Percentiles rank a stretch among this genome's conserved stretches.
These are phyloP conservation scores for Rotaria sp. DNA, from an alignment of 2,888 invertebrate genomes.

Conservation along the genomic window DNA sequence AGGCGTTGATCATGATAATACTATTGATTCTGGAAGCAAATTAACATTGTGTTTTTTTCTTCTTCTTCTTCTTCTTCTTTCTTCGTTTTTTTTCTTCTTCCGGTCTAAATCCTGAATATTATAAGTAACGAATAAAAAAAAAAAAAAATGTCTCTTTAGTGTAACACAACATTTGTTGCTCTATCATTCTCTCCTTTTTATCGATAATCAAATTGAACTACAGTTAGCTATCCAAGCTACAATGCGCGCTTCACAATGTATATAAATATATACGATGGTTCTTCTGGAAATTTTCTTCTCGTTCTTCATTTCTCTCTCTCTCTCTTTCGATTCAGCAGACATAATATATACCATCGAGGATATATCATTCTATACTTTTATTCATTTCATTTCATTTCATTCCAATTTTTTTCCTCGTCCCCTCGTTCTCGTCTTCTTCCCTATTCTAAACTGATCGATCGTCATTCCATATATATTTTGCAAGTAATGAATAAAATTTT, in stretches of 20 bases:
- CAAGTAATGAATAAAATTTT: not conserved
- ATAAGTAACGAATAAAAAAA: not conserved
- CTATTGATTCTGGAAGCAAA: not conserved
- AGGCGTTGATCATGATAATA: not conserved
- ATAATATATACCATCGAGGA: not conserved
- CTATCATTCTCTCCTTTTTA: not conserved
- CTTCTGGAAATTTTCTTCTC: conserved; percentile 13
- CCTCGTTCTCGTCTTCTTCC: conserved; percentile 12
- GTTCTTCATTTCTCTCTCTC: conserved; percentile 6
- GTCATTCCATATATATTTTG: not conserved
- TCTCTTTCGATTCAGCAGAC: conserved; percentile 1
- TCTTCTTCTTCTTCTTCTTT: not conserved
- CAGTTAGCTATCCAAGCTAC: not conserved
- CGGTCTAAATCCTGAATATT: not conserved
- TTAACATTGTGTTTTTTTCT: not conserved
- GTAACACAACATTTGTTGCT: not conserved
- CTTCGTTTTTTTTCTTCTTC: not conserved
- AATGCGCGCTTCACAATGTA: not conserved
- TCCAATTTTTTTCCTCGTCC: conserved; percentile 3
- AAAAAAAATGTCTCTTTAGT: not conserved
- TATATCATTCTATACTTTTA: conserved; percentile 4
- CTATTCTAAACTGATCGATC: not conserved
- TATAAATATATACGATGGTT: not conserved
- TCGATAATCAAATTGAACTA: conserved; percentile 13
- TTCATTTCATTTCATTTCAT: conserved; percentile 17